Percentiles rank a stretch among this genome's conserved stretches.
These are phyloP conservation scores for Phrynocephalus vlangalii DNA, from an alignment of 2,797 vertebrate species.

Conservation along the genomic window DNA sequence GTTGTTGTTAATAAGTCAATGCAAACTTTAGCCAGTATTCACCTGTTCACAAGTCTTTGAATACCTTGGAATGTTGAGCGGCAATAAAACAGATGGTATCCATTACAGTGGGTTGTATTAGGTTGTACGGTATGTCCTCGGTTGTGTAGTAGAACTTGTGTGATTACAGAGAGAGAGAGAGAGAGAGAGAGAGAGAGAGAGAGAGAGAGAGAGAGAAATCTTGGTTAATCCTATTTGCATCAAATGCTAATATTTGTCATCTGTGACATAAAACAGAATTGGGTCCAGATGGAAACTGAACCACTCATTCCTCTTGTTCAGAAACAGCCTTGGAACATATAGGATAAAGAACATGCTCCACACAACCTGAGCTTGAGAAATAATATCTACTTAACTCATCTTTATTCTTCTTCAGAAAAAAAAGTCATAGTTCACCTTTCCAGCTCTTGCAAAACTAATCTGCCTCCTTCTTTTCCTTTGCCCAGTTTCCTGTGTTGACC, in stretches of 20 bases:
- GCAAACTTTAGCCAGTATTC: neutral
- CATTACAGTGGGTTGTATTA: constrained; percentile 48
- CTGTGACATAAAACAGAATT: constrained; percentile 62
- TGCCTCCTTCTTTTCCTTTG: neutral
- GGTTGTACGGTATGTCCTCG: constrained; percentile 48
- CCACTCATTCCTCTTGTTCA: constrained; percentile 43
- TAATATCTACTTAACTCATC: constrained; percentile 36
- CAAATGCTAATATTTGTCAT: constrained; percentile 57
- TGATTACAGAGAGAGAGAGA: constrained; percentile 39
- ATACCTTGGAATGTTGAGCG: constrained; percentile 4
- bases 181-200: no score
- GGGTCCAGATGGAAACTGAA: constrained; percentile 62
- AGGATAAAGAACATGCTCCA: constrained; percentile 38
- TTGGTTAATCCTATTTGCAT: constrained; percentile 62
- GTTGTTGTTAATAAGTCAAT: constrained; percentile 11
- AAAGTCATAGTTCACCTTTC: constrained; percentile 23
- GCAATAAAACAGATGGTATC: constrained; percentile 49
- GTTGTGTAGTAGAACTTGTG: constrained; percentile 50
- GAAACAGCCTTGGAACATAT: constrained; percentile 40
- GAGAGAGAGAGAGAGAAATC: neutral
- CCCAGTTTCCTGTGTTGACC: constrained; percentile 13
- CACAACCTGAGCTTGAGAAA: constrained; percentile 43
- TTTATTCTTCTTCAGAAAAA: constrained; percentile 40
- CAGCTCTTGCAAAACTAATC: constrained; percentile 31
- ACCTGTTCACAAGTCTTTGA: constrained; percentile 35